Evolutionary conservation across 92 coral and sea anemone species (phyloP).

Genomic region (Bergia sp.): DNA sequence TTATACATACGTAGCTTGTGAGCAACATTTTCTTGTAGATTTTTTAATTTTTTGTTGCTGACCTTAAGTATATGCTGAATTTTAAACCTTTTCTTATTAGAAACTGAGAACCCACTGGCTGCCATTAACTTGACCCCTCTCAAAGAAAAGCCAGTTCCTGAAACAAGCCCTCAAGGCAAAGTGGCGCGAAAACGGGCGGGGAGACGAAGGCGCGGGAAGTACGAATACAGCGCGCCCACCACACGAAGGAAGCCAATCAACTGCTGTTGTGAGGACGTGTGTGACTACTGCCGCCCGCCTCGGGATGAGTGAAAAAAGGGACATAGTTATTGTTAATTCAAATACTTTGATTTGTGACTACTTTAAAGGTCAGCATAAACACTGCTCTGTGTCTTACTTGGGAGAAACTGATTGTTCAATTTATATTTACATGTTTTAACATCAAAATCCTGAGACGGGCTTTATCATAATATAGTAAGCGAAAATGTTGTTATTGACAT

Average conservation of each 20-base stretch:
- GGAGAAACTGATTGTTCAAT: too few relatives aligned
- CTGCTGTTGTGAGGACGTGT: slow-evolving; percentile 39
- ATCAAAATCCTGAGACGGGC: too few relatives aligned
- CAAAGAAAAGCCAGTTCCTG: slow-evolving; percentile 21
- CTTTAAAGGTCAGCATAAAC: not conserved
- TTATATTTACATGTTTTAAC: too few relatives aligned
- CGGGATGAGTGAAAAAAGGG: slow-evolving; percentile 4
- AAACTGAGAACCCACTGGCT: slow-evolving; percentile 30
- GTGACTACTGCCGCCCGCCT: slow-evolving; percentile 30
- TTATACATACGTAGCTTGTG: too few relatives aligned
- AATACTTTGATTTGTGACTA: not conserved
- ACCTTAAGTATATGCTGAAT: too few relatives aligned
- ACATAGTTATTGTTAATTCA: not conserved
- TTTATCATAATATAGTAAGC: too few relatives aligned
- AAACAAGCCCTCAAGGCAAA: slow-evolving; percentile 14
- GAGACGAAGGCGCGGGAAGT: slow-evolving; percentile 43
- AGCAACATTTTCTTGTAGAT: too few relatives aligned
- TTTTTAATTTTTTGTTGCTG: too few relatives aligned
- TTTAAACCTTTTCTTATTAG: not conserved
- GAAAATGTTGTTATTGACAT: too few relatives aligned
- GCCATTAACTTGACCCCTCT: slow-evolving; percentile 35
- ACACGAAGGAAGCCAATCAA: slow-evolving; percentile 38
- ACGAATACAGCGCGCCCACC: slow-evolving; percentile 26
- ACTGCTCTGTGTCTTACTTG: too few relatives aligned
- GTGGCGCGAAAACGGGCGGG: slow-evolving; percentile 26